A percentile compares a stretch with the other conserved stretches of the same genome.
phyloP scores from a whole-genome alignment of 2,113 vertebrate genomes.

The Cyprinodon brontotheroides region DNA sequence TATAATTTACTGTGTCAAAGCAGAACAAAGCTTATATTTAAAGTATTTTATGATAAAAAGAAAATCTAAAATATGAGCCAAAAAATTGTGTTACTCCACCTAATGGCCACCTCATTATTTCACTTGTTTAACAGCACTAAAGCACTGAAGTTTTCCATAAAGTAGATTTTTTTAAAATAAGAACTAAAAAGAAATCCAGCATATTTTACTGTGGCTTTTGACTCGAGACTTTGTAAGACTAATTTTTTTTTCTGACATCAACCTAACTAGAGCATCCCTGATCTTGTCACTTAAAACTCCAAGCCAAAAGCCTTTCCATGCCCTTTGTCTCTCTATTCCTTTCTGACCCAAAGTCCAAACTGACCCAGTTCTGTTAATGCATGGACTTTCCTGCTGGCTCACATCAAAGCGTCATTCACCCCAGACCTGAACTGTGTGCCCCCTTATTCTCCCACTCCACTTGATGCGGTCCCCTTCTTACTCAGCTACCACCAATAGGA shows the following conservation, averaged over 20 bases:
- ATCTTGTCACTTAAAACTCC: conserved; percentile 25
- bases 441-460: conserved; percentile 25
- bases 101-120: neutral
- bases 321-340: conserved; percentile 22
- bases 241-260: conserved; percentile 18
- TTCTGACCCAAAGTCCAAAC: conserved; percentile 26
- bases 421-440: conserved; percentile 42
- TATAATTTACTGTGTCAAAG: neutral
- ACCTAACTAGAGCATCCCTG: conserved; percentile 54
- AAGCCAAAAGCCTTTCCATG: conserved; percentile 29
- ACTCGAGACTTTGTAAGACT: conserved; percentile 23
- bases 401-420: conserved; percentile 52
- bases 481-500: conserved; percentile 63
- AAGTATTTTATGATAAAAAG: neutral
- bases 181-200: too few relatives aligned
- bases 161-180: neutral
- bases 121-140: too few relatives aligned
- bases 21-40: neutral
- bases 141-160: too few relatives aligned
- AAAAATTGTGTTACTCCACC: neutral
- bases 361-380: conserved; percentile 43
- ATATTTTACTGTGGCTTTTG: neutral
- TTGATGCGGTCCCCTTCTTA: conserved; percentile 47
- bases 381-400: conserved; percentile 35
- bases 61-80: neutral